A percentile compares a stretch with the other conserved stretches of the same genome.
phyloP scores from a whole-genome alignment of 2,797 vertebrate genomes.

The Acanthurus tractus region DNA sequence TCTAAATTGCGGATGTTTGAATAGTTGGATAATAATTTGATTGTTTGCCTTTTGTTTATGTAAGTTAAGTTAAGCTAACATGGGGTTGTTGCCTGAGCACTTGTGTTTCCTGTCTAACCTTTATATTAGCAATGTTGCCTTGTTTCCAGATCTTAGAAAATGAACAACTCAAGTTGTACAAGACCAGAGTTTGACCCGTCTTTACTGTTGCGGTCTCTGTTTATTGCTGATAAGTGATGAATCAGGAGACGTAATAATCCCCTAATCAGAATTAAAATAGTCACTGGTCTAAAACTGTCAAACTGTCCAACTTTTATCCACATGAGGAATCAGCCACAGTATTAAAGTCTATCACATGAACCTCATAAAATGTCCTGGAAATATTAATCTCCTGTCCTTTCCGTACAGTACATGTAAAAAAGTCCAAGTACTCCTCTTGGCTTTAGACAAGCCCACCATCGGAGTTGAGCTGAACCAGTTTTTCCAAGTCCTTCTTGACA shows the following conservation, averaged over 20 bases:
- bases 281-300: constrained; percentile 26
- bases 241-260: constrained; percentile 37
- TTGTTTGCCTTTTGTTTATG: neutral
- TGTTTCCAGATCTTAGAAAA: neutral
- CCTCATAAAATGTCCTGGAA: constrained; percentile 15
- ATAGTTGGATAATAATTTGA: neutral
- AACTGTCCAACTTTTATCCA: constrained; percentile 20
- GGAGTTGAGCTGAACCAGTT: constrained; percentile 52
- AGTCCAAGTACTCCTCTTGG: neutral
- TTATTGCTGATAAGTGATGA: constrained; percentile 54
- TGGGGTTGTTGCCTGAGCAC: neutral
- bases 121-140: neutral
- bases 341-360: constrained; percentile 2
- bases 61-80: neutral
- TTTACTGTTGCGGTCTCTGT: constrained; percentile 41
- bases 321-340: constrained; percentile 1
- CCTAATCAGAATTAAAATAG: constrained; percentile 25
- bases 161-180: too few relatives aligned
- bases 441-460: constrained; percentile 63
- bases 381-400: constrained; percentile 24
- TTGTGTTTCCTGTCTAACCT: neutral
- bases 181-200: constrained; percentile 2
- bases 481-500: constrained; percentile 77
- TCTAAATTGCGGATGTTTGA: neutral
- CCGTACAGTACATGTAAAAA: neutral